Percentiles rank a stretch among this genome's conserved stretches.
Conservation (phyloP, 2,797 vertebrate species). For the Coendou prehensilis region DNA sequence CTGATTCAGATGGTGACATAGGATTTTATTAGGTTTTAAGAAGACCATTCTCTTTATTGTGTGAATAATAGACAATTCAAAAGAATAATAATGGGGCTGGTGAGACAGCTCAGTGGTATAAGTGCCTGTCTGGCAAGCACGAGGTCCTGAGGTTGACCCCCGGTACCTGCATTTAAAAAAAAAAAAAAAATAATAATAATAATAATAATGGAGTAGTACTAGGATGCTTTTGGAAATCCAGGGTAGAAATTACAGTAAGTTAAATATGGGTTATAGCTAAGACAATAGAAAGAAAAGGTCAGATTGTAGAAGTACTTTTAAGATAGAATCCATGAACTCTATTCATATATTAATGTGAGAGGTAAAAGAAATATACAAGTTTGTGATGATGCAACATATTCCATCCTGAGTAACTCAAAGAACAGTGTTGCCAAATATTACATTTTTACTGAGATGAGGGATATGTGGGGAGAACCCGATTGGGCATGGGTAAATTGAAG, state of each 20-base stretch:
- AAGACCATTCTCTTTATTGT: not conserved
- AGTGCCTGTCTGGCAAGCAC: too few species aligned
- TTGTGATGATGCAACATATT: not conserved
- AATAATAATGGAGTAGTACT: not conserved
- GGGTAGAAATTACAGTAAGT: not conserved
- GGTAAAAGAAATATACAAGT: not conserved
- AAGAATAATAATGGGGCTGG: not conserved
- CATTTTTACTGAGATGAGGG: not conserved
- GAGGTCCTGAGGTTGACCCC: too few species aligned
- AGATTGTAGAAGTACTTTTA: not conserved
- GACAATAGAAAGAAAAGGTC: not conserved
- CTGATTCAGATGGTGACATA: not conserved
- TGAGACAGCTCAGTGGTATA: too few species aligned
- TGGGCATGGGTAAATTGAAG: not conserved
- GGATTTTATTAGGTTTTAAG: not conserved
- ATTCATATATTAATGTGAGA: not conserved
- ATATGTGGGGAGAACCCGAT: not conserved
- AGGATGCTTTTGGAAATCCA: not conserved
- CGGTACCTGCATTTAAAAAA: too few species aligned
- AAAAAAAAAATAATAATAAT: not conserved
- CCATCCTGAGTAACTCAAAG: not conserved
- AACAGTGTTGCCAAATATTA: not conserved
- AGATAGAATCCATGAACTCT: not conserved
- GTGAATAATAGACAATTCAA: not conserved
- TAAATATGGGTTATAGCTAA: not conserved